A percentile compares a stretch with the other conserved stretches of the same genome.
These are phyloP conservation scores for Oeneis ivallda DNA, from an alignment of 2,888 invertebrate species.

Conservation along the genomic window DNA sequence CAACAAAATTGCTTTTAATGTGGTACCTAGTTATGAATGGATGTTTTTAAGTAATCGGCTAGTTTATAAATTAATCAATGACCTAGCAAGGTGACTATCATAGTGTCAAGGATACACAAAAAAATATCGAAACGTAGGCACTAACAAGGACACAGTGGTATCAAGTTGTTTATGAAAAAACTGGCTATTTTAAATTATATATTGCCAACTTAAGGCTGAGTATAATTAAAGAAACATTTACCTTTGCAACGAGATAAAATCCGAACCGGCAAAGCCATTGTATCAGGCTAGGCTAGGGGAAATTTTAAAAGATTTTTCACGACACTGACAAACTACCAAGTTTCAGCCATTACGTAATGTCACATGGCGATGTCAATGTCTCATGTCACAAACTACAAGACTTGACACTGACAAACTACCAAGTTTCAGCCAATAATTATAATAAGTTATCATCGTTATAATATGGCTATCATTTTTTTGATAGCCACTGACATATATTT, in stretches of 20 bases:
- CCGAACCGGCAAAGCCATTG: slow-evolving; percentile 83
- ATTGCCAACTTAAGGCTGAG: background rate
- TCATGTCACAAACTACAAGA: too few relatives aligned
- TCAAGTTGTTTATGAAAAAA: background rate
- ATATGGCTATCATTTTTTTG: too few relatives aligned
- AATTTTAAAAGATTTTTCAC: slow-evolving; percentile 48
- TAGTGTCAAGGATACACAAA: slow-evolving; percentile 40
- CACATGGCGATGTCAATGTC: too few relatives aligned
- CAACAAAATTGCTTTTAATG: slow-evolving; percentile 34
- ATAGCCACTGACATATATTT: too few relatives aligned
- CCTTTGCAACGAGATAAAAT: slow-evolving; percentile 82
- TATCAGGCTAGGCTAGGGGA: slow-evolving; percentile 52
- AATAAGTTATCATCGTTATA: too few relatives aligned
- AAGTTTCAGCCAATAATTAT: too few relatives aligned
- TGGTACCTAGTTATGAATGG: slow-evolving; percentile 15
- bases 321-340: slow-evolving; percentile 64
- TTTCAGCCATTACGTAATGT: slow-evolving; percentile 64
- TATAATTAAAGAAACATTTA: slow-evolving; percentile 50
- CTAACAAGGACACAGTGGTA: background rate
- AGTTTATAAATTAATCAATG: slow-evolving; percentile 27
- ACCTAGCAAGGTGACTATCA: slow-evolving; percentile 51
- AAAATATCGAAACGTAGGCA: slow-evolving; percentile 32
- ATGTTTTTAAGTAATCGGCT: background rate
- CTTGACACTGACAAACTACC: too few relatives aligned
- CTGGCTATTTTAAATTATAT: background rate